Base-by-base conservation (phyloP, 2,113 vertebrate genomes). In the Solenodon paradoxus region DNA sequence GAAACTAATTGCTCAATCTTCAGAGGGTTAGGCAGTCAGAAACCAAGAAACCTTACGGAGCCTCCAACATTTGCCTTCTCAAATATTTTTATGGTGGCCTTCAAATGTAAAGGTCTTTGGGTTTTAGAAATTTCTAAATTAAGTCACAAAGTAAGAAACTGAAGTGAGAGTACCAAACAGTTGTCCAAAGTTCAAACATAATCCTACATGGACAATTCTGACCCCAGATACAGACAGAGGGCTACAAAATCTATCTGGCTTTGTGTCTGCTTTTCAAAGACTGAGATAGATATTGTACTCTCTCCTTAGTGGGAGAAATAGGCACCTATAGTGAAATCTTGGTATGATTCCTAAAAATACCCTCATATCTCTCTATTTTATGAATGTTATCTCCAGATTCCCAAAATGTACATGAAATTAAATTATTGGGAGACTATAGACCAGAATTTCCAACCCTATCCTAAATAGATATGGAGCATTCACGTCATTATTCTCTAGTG, bases 111-210 rank as follows among this genome's bases (percentile, higher is more conserved):
- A 74, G 22, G 42, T 79, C 40, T 87, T 85, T 63, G 59, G 28
- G 4, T 40, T 92, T 92, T 79, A 92, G 71, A 19, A 88, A 77
- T 61, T 66, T 96, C 90, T 81, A 59, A 55, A 84, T 93, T 42
- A 42, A n/a, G 42, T 64, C 32, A 83, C 15, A 40, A 75, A 75
- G 24, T 42, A 83, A 61, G n/a, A 75, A 90, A 87, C 0, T 30
- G 53, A 88, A 93, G 16, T 24, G 69, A 77, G 72, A n/a, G 49
- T 40, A 53, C 15, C 19, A 40, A 69, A 55, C 59, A 95, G 90
- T 79, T 89, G 66, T 53, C 69, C 30, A 92, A 78, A 93, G n/a
- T 83, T 90, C 88, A 94, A 30, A 75, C 7, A 82, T 8, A 69
- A 71, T 83, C 55, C 28, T 86, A 28, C 35, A 15, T n/a, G 75